Evolutionary conservation across 2,113 vertebrate species (phyloP).

Genomic region (Serilophus lunatus): DNA sequence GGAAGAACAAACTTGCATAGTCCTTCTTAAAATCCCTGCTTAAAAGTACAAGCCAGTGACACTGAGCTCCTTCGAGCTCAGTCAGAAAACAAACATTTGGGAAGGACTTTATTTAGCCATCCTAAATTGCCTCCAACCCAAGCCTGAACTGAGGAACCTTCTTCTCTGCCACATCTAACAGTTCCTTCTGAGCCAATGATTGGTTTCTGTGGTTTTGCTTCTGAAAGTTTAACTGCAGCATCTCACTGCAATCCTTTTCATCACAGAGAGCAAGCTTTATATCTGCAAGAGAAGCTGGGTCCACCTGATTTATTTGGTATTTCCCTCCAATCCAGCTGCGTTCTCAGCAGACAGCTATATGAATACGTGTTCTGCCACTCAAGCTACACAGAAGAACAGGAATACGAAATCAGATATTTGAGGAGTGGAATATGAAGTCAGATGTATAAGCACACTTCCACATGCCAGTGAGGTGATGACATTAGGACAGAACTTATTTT

Average conservation of each 20-base stretch:
- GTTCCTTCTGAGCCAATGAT: not conserved
- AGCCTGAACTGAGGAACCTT: not conserved
- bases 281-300: not conserved
- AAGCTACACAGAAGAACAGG: not conserved
- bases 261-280: not conserved
- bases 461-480: not conserved
- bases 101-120: not conserved
- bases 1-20: not conserved
- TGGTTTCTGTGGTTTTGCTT: not conserved
- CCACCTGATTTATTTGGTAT: not conserved
- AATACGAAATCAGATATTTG: not conserved
- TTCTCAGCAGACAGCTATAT: not conserved
- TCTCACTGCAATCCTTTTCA: not conserved
- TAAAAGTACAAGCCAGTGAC: not conserved
- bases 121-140: not conserved
- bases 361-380: not conserved
- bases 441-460: not conserved
- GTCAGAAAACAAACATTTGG: not conserved
- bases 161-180: not conserved
- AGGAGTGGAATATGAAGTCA: not conserved
- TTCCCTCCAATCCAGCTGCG: not conserved
- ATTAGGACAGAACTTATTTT: not conserved
- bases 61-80: not conserved
- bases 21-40: not conserved
- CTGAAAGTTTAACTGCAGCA: not conserved